These are phyloP conservation scores for Drosophila lacertosa DNA, from an alignment of 1,140 invertebrate genomes.

Conservation along the genomic window DNA sequence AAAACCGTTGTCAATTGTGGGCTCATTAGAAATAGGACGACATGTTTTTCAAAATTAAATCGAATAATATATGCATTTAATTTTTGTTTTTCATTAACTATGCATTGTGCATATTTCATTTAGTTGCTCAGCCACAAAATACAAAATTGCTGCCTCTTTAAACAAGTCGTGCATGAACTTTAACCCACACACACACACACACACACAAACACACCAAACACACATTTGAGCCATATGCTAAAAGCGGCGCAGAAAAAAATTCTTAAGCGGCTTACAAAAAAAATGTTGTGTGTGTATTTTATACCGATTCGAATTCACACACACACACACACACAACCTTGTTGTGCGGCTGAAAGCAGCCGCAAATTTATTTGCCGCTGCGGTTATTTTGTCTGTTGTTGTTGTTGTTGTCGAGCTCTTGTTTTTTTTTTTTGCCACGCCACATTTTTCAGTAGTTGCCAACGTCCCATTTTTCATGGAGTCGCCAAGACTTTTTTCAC, in stretches of 20 bases:
- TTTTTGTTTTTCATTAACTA: constrained; percentile 19
- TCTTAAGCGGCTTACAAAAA: constrained; percentile 61
- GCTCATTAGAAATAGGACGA: constrained; percentile 3
- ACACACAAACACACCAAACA: constrained; percentile 2
- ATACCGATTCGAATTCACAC: constrained; percentile 44
- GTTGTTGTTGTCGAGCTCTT: constrained; percentile 35
- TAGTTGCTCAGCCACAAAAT: constrained; percentile 47
- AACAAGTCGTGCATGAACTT: constrained; percentile 61
- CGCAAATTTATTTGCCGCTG: constrained; percentile 80
- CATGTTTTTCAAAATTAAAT: neutral
- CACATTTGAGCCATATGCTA: constrained; percentile 48
- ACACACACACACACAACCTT: constrained; percentile 11
- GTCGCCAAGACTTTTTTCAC: constrained; percentile 60
- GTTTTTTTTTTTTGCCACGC: constrained; percentile 39
- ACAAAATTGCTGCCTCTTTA: constrained; percentile 56
- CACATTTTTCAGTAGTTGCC: constrained; percentile 72
- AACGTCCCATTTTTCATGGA: constrained; percentile 66
- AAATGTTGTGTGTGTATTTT: constrained; percentile 43
- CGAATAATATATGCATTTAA: constrained; percentile 1
- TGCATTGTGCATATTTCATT: constrained; percentile 26
- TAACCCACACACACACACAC: constrained; percentile 34
- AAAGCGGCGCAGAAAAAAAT: constrained; percentile 36
- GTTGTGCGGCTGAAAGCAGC: constrained; percentile 23
- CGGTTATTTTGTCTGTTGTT: constrained; percentile 66
- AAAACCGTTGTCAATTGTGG: neutral